A percentile compares a stretch with the other conserved stretches of the same genome.
Evolutionary conservation across 2,113 vertebrate genomes (phyloP).

Genomic region (Motacilla alba): DNA sequence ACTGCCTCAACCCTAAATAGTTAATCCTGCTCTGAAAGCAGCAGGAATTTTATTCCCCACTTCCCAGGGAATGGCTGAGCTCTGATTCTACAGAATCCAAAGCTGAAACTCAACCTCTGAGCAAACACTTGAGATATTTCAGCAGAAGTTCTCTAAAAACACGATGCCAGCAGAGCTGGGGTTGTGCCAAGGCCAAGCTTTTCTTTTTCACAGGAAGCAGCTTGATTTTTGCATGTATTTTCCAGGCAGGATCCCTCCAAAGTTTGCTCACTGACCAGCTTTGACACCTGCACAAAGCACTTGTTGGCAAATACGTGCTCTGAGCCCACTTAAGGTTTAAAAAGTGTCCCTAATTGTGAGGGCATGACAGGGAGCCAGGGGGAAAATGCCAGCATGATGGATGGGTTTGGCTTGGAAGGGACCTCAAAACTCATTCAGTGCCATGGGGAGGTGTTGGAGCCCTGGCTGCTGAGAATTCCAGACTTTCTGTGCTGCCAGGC

Average conservation of each 20-base stretch:
- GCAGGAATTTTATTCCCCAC: background rate
- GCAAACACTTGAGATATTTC: background rate
- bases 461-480: accelerated
- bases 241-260: background rate
- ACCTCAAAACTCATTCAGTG: background rate
- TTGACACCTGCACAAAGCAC: background rate
- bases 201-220: background rate
- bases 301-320: background rate
- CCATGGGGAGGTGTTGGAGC: background rate
- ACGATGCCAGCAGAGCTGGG: accelerated
- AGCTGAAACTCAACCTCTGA: background rate
- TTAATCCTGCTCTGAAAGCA: background rate
- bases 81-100: background rate
- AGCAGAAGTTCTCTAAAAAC: background rate
- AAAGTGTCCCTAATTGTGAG: background rate
- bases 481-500: background rate
- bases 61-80: background rate
- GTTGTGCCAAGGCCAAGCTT: background rate
- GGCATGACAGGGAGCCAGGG: background rate
- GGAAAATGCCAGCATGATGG: background rate
- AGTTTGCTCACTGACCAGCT: background rate
- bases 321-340: background rate
- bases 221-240: background rate
- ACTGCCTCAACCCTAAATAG: background rate
- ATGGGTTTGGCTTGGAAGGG: background rate